These are phyloP conservation scores for Drosophila sechellia DNA, from an alignment of 1,140 invertebrate species.

Conservation along the genomic window DNA sequence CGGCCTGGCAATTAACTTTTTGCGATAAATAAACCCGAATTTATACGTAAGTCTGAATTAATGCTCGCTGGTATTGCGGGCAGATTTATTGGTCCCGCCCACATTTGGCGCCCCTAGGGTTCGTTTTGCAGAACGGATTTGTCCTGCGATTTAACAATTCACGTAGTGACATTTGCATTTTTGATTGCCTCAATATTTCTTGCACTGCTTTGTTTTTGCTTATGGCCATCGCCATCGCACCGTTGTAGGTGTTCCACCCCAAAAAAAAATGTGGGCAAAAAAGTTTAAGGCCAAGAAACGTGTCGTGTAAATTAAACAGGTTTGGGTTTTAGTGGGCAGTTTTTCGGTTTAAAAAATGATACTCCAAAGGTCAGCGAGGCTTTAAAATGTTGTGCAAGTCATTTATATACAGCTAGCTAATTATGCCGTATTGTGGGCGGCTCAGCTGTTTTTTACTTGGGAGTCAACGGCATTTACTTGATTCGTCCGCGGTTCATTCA, in stretches of 20 bases:
- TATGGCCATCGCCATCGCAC: conserved; percentile 17
- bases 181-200: conserved; percentile 74
- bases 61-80: conserved; percentile 30
- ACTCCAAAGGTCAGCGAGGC: conserved; percentile 49
- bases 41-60: conserved; percentile 37
- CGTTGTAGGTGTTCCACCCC: background rate
- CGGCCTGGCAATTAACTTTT: conserved; percentile 73
- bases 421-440: conserved; percentile 43
- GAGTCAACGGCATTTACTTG: conserved; percentile 56
- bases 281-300: conserved; percentile 43
- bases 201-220: conserved; percentile 59
- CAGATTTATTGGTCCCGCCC: conserved; percentile 54
- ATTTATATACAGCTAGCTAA: conserved; percentile 45
- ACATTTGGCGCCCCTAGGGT: background rate
- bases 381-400: conserved; percentile 73
- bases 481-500: conserved; percentile 38
- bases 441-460: conserved; percentile 23
- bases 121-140: conserved; percentile 26
- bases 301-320: conserved; percentile 69
- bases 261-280: conserved; percentile 1
- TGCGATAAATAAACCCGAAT: conserved; percentile 56
- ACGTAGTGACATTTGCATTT: conserved; percentile 77
- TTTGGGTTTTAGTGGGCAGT: conserved; percentile 14
- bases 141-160: conserved; percentile 62
- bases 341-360: conserved; percentile 28